Percentiles rank a stretch among this genome's conserved stretches.
Conservation (phyloP, 2,888 invertebrate species). For the Mythimna albipuncta region DNA sequence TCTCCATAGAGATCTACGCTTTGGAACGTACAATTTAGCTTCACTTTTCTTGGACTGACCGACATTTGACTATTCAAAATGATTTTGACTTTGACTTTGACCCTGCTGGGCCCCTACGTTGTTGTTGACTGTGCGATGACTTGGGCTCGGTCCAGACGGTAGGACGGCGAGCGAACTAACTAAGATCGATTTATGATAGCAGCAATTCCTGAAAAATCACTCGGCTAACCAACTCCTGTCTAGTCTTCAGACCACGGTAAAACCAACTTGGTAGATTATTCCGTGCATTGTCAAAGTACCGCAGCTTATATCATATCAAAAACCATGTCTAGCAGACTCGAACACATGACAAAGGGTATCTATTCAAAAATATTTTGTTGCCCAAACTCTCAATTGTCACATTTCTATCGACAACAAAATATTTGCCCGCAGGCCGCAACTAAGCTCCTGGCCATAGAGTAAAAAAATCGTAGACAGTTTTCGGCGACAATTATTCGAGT, state of each 20-base stretch:
- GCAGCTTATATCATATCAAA: constrained; percentile 49
- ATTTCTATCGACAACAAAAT: constrained; percentile 62
- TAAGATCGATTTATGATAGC: too few relatives aligned
- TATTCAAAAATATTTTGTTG: constrained; percentile 38
- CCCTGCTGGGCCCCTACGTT: too few relatives aligned
- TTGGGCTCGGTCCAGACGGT: too few relatives aligned
- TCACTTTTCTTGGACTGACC: too few relatives aligned
- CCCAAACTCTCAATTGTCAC: constrained; percentile 43
- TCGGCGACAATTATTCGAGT: neutral
- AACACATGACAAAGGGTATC: constrained; percentile 33
- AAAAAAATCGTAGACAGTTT: neutral
- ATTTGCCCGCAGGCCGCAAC: constrained; percentile 53
- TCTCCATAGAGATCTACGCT: too few relatives aligned
- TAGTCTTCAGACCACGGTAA: neutral
- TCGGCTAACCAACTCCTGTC: neutral
- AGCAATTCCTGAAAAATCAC: too few relatives aligned
- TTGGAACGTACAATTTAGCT: too few relatives aligned
- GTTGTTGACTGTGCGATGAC: too few relatives aligned
- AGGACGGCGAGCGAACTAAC: too few relatives aligned
- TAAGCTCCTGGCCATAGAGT: constrained; percentile 22
- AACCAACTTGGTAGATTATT: constrained; percentile 40
- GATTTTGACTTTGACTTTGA: too few relatives aligned
- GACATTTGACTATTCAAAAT: too few relatives aligned
- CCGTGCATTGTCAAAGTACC: constrained; percentile 24
- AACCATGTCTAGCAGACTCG: constrained; percentile 40